Evolutionary conservation across 2,888 invertebrate species (phyloP).

Genomic region (Ormyrus thymus): DNA sequence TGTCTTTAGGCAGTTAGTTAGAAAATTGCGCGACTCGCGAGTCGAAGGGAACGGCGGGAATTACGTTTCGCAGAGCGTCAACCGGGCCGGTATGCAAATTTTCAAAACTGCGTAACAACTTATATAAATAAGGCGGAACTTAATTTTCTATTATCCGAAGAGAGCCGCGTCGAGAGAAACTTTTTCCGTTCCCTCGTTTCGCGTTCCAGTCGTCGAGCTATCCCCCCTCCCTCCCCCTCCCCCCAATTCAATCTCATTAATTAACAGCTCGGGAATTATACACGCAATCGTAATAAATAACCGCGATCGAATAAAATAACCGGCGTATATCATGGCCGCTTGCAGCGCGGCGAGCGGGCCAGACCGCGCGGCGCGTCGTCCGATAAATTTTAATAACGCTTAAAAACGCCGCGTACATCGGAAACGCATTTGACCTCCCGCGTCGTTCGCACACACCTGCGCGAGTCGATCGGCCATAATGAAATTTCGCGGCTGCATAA

Average conservation of each 20-base stretch:
- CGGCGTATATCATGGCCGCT: no score
- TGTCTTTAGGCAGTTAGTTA: no score
- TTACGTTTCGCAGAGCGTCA: no score
- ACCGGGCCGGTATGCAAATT: no score
- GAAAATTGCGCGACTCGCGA: no score
- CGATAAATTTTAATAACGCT: constrained; percentile 6
- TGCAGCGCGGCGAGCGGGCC: no score
- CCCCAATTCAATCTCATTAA: constrained; percentile 26
- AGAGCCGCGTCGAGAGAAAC: not conserved
- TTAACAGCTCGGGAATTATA: constrained; percentile 21
- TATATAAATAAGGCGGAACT: constrained; percentile 4
- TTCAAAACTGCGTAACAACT: not conserved
- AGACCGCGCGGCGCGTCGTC: no score
- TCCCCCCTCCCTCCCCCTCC: no score
- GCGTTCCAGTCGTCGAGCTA: constrained; percentile 18
- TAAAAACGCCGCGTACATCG: not conserved
- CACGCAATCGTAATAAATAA: not conserved
- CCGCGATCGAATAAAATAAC: not conserved
- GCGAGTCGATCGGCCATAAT: not conserved
- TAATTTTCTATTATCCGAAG: constrained; percentile 17
- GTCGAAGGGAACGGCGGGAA: no score
- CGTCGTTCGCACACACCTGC: not conserved
- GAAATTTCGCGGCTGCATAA: constrained; percentile 16
- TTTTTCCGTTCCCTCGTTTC: constrained; percentile 8
- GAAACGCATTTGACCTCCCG: constrained; percentile 22